Evolutionary conservation across 2,113 vertebrate species (phyloP).

Genomic region (Gopherus evgoodei): DNA sequence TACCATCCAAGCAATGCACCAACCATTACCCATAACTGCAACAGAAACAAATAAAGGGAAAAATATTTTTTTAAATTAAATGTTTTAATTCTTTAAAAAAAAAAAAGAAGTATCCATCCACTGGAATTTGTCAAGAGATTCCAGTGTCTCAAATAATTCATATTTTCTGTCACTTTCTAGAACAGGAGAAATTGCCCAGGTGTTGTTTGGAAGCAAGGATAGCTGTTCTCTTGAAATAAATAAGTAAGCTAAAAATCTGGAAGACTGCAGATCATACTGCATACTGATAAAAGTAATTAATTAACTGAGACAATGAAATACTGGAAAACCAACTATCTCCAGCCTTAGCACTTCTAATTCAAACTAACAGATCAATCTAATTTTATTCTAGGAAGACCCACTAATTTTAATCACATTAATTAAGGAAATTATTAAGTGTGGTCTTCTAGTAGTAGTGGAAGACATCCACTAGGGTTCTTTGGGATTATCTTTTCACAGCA

Average conservation of each 20-base stretch:
- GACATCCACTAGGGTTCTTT: neutral
- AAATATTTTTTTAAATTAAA: neutral
- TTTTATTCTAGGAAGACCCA: neutral
- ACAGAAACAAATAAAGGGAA: neutral
- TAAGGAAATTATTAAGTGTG: neutral
- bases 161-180: fast-evolving
- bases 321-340: neutral
- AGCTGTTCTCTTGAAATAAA: neutral
- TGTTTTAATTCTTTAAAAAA: neutral
- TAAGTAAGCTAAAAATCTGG: neutral
- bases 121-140: neutral
- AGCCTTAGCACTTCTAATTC: neutral
- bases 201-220: neutral
- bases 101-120: neutral
- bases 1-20: neutral
- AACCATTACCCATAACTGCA: fast-evolving
- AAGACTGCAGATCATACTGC: neutral
- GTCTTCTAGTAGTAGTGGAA: neutral
- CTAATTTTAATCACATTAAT: conserved; percentile 12
- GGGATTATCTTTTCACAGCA: neutral
- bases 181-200: neutral
- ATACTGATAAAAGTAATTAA: neutral
- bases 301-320: neutral
- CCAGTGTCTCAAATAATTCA: neutral
- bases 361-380: neutral